Conservation (phyloP, 2,797 vertebrate species). For the Hippopotamyrus pictus region DNA sequence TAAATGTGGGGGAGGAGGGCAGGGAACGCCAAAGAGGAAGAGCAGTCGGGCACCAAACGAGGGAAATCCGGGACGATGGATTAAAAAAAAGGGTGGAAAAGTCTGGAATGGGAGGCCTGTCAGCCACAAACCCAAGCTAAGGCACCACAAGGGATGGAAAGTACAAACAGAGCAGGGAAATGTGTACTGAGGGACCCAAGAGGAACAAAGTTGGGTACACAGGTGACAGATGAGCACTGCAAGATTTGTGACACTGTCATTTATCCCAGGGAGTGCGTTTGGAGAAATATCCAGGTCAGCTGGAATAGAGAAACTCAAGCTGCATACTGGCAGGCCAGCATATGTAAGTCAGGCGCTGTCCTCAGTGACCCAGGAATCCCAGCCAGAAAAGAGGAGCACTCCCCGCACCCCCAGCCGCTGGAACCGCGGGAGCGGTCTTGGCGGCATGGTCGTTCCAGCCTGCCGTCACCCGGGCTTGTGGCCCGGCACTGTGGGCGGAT, state of each 20-base stretch:
- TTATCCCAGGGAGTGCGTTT: not conserved
- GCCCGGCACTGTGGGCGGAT: not conserved
- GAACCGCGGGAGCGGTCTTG: not conserved
- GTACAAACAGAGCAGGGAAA: not conserved
- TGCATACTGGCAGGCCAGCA: constrained; percentile 41
- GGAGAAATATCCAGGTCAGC: not conserved
- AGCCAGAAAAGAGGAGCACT: not conserved
- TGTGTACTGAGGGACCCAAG: not conserved
- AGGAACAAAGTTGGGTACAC: not conserved
- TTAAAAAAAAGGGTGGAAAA: not conserved
- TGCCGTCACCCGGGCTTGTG: no score
- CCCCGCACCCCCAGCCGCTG: no score
- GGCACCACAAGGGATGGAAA: not conserved
- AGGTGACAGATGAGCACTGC: not conserved
- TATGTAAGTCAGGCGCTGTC: not conserved
- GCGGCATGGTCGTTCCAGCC: no score
- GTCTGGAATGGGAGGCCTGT: not conserved
- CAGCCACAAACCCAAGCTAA: not conserved
- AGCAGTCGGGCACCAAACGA: not conserved
- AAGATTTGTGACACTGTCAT: not conserved
- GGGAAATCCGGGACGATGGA: not conserved
- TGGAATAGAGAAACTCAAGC: constrained; percentile 67
- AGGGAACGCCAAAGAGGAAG: not conserved
- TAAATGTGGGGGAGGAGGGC: not conserved
- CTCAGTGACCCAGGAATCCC: not conserved